A percentile compares a stretch with the other conserved stretches of the same genome.
Evolutionary conservation across 2,797 vertebrate genomes (phyloP).

Genomic region (Tenualosa ilisha): DNA sequence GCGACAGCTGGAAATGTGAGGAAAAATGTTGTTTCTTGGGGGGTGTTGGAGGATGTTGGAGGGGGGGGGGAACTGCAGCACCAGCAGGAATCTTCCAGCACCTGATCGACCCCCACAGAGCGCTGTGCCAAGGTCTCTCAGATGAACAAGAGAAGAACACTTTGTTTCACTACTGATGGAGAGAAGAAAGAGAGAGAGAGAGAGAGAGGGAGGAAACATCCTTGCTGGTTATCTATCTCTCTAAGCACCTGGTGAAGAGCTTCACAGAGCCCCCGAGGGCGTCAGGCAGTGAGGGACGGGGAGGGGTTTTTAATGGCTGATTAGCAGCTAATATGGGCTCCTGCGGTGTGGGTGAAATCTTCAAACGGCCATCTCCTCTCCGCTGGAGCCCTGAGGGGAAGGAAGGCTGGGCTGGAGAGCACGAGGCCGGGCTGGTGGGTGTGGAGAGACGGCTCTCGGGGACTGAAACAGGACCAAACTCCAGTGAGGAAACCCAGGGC

Average conservation of each 20-base stretch:
- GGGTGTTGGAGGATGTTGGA: too few species aligned
- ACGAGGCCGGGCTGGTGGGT: neutral
- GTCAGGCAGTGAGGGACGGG: neutral
- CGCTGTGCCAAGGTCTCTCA: neutral
- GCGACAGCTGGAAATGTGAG: neutral
- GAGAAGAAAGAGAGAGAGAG: neutral
- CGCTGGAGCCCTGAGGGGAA: neutral
- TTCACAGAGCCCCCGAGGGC: neutral
- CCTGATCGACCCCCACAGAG: neutral
- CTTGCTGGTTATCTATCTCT: too few species aligned
- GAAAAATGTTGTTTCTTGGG: neutral
- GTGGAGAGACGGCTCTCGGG: neutral
- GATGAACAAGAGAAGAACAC: neutral
- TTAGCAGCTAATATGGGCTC: neutral
- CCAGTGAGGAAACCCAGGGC: neutral
- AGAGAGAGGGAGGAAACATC: neutral
- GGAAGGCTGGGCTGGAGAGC: neutral
- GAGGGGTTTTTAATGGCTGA: neutral
- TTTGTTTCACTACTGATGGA: neutral
- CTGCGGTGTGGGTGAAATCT: neutral
- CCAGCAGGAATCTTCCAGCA: neutral
- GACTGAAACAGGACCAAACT: conserved; percentile 1
- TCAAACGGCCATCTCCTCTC: neutral
- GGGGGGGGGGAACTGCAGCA: neutral
- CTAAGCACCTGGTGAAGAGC: too few species aligned